phyloP scores from a whole-genome alignment of 2,797 vertebrate species.

The Rhinoraja longicauda region DNA sequence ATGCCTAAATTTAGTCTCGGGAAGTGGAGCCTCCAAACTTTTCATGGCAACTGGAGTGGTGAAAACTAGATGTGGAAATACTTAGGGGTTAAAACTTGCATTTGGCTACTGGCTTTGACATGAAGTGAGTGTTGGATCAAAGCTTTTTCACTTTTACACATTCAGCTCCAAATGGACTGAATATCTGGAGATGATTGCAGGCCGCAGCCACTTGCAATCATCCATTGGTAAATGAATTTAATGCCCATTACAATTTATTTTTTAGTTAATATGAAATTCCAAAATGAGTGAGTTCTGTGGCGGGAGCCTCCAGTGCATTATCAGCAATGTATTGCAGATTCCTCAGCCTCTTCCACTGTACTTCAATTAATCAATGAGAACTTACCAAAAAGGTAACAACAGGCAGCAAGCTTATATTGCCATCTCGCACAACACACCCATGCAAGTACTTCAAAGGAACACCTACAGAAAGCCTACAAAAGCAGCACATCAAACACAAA shows the following conservation, averaged over 20 bases:
- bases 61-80: neutral
- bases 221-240: too few relatives aligned
- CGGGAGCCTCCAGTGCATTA: neutral
- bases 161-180: too few relatives aligned
- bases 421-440: neutral
- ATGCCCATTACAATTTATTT: too few relatives aligned
- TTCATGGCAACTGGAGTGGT: neutral
- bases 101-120: too few relatives aligned
- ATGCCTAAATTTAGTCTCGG: too few relatives aligned
- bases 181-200: too few relatives aligned
- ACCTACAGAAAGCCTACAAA: neutral
- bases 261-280: neutral
- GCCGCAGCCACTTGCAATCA: too few relatives aligned
- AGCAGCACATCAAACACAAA: slow-evolving; percentile 21
- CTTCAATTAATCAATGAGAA: neutral
- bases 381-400: neutral
- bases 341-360: slow-evolving; percentile 26
- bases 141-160: too few relatives aligned
- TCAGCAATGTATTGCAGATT: neutral
- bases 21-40: neutral
- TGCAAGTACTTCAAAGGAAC: slow-evolving; percentile 23
- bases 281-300: neutral
- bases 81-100: too few relatives aligned
- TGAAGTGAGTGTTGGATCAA: too few relatives aligned
- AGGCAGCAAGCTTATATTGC: neutral